Conservation (phyloP, 2,113 vertebrate genomes). For the Puffinus mauretanicus region DNA sequence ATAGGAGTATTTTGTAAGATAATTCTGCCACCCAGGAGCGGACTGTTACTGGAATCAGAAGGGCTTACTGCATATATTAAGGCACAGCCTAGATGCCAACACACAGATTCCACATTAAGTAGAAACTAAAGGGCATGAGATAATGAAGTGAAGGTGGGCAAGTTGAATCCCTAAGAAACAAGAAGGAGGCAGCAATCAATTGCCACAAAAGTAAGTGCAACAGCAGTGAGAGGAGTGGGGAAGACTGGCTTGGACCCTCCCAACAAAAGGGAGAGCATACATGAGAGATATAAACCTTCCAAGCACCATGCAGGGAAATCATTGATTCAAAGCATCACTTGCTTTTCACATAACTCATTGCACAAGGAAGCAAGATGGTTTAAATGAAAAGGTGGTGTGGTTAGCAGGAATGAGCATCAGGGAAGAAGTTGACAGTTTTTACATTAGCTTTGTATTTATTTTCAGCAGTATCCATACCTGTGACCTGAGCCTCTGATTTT, state of each 20-base stretch:
- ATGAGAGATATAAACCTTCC: neutral
- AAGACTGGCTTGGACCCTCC: neutral
- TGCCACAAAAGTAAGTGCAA: neutral
- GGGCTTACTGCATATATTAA: neutral
- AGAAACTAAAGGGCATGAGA: neutral
- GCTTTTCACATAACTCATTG: neutral
- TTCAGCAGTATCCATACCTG: neutral
- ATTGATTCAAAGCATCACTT: neutral
- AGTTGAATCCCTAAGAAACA: neutral
- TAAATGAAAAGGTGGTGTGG: neutral
- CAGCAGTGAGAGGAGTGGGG: neutral
- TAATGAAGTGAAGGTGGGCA: neutral
- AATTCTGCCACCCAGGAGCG: neutral
- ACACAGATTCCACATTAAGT: neutral
- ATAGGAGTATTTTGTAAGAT: neutral
- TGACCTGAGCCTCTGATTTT: neutral
- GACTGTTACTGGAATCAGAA: neutral
- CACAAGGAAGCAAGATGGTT: neutral
- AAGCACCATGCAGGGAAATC: neutral
- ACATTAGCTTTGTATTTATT: neutral
- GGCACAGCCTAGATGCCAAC: neutral
- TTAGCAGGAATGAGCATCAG: neutral
- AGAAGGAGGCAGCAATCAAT: neutral
- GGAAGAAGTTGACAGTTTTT: neutral
- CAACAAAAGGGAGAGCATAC: neutral